These are phyloP conservation scores for Heliconius congener DNA, from an alignment of 1,140 invertebrate species.

Conservation along the genomic window DNA sequence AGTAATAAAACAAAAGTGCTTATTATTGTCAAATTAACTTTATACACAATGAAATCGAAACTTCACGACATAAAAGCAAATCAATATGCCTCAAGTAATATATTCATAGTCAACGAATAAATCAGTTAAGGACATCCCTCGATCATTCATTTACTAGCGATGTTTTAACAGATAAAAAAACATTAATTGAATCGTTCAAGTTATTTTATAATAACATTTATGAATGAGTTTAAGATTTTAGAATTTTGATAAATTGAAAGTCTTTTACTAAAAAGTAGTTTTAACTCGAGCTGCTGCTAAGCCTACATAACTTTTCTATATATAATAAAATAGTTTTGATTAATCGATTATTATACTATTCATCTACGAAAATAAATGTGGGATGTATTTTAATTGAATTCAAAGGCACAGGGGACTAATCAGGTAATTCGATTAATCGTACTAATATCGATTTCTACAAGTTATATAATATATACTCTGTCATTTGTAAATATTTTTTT, in stretches of 20 bases:
- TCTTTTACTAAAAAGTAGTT: neutral
- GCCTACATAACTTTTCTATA: constrained; percentile 1
- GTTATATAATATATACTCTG: neutral
- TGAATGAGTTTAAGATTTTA: neutral
- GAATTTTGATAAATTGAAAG: neutral
- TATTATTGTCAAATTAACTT: neutral
- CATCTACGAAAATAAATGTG: neutral
- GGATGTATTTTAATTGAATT: neutral
- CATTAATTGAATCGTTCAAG: neutral
- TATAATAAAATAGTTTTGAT: neutral
- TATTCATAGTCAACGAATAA: neutral
- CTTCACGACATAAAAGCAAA: neutral
- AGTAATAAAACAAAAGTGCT: neutral
- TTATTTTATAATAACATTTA: neutral
- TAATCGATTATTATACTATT: neutral
- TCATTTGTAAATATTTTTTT: neutral
- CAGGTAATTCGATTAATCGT: neutral
- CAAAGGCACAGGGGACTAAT: constrained; percentile 13
- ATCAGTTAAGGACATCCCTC: neutral
- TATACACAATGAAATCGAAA: neutral
- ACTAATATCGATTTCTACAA: neutral
- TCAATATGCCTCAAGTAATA: neutral
- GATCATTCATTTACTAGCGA: neutral
- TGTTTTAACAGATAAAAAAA: neutral
- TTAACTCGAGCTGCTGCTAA: neutral